These are phyloP conservation scores for Drosophila micromelanica DNA, from an alignment of 1,140 invertebrate species.

Conservation along the genomic window DNA sequence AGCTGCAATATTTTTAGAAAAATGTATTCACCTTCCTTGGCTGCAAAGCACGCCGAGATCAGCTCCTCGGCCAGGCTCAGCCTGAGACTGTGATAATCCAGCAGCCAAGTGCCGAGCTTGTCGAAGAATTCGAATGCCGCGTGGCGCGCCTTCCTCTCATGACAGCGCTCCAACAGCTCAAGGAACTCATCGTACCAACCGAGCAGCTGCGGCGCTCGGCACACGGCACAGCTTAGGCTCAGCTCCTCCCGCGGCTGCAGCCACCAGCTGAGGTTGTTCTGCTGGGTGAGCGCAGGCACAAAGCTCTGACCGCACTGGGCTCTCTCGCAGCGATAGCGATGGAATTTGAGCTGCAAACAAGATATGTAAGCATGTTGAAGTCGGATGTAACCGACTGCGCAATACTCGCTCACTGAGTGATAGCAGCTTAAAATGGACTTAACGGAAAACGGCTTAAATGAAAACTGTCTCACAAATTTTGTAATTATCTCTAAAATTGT, in stretches of 20 bases:
- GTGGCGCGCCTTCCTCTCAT: conserved; percentile 10
- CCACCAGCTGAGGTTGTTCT: conserved; percentile 59
- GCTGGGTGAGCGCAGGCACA: conserved; percentile 13
- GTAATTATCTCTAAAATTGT: too few relatives aligned
- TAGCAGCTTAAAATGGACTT: too few relatives aligned
- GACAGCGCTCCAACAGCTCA: conserved; percentile 22
- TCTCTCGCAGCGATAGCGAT: conserved; percentile 68
- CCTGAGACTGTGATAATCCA: conserved; percentile 54
- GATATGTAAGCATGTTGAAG: too few relatives aligned
- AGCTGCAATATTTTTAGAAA: too few relatives aligned
- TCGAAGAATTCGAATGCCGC: conserved; percentile 42
- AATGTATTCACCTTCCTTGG: conserved; percentile 47
- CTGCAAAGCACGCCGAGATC: conserved; percentile 41
- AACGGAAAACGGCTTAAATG: too few relatives aligned
- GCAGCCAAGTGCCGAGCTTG: conserved; percentile 35
- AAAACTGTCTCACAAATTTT: too few relatives aligned
- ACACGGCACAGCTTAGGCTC: conserved; percentile 45
- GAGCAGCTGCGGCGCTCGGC: conserved; percentile 31
- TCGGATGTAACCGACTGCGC: too few relatives aligned
- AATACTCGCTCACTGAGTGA: too few relatives aligned
- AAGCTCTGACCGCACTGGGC: conserved; percentile 43
- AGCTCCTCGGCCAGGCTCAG: conserved; percentile 44
- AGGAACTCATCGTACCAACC: conserved; percentile 51
- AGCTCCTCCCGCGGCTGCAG: neutral
- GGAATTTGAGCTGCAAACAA: conserved; percentile 34